A percentile compares a stretch with the other conserved stretches of the same genome.
phyloP scores from a whole-genome alignment of 2,113 vertebrate genomes.

The Corythoichthys intestinalis region DNA sequence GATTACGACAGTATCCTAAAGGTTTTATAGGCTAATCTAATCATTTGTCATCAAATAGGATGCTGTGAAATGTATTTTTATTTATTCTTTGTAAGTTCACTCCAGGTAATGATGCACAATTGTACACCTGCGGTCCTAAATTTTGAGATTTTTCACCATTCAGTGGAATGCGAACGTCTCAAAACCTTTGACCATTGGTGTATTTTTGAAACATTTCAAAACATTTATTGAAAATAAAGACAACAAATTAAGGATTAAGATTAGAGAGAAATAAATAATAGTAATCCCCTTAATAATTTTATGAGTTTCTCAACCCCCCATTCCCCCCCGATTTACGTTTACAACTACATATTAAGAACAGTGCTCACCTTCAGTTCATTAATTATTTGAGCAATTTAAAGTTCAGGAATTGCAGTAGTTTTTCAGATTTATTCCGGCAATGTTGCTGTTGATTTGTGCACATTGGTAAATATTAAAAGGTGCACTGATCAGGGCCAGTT shows the following conservation, averaged over 20 bases:
- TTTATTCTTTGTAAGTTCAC: constrained; percentile 16
- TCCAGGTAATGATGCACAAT: constrained; percentile 7
- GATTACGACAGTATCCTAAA: not conserved
- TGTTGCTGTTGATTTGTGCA: not conserved
- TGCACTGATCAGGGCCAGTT: no score
- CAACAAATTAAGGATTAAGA: not conserved
- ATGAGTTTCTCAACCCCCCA: no score
- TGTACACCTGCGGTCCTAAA: no score
- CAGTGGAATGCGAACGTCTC: no score
- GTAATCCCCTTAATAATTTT: no score
- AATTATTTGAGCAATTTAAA: not conserved
- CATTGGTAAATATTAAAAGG: not conserved
- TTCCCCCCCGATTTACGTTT: no score
- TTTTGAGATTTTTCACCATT: no score
- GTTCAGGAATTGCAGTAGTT: not conserved
- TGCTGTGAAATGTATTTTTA: constrained; percentile 17
- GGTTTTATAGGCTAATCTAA: not conserved
- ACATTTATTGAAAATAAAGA: not conserved
- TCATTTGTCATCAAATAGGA: not conserved
- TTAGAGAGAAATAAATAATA: no score
- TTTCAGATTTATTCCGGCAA: not conserved
- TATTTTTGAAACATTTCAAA: not conserved
- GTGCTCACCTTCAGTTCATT: not conserved
- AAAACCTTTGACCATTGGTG: no score
- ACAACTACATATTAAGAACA: not conserved